These are phyloP conservation scores for Drosophila subquinaria DNA, from an alignment of 2,888 invertebrate genomes.

Conservation along the genomic window DNA sequence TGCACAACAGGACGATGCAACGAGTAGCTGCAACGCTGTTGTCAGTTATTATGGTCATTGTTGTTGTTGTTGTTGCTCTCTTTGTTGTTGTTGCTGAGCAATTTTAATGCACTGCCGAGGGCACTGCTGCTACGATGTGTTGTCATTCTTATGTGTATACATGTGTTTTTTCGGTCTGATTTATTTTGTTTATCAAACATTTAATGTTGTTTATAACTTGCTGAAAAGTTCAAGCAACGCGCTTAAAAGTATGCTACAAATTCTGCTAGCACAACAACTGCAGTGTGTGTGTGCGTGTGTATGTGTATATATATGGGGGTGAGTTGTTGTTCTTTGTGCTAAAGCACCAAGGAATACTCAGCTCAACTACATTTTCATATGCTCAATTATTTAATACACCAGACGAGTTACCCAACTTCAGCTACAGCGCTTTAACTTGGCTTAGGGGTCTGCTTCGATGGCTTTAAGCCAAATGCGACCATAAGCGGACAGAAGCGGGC, in stretches of 20 bases:
- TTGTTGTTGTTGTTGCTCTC: slow-evolving; percentile 26
- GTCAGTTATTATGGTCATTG: slow-evolving; percentile 29
- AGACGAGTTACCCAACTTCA: slow-evolving; percentile 37
- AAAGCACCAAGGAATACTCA: slow-evolving; percentile 61
- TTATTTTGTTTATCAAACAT: slow-evolving; percentile 77
- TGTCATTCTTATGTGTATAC: slow-evolving; percentile 24
- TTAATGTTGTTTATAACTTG: slow-evolving; percentile 73
- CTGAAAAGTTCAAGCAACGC: slow-evolving; percentile 63
- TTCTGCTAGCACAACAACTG: slow-evolving; percentile 24
- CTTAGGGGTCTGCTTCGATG: slow-evolving; percentile 33
- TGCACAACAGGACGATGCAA: slow-evolving; percentile 49
- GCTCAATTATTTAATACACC: slow-evolving; percentile 72
- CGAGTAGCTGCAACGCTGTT: slow-evolving; percentile 43
- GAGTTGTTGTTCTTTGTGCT: slow-evolving; percentile 7
- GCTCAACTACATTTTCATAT: slow-evolving; percentile 66
- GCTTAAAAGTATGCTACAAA: slow-evolving; percentile 61
- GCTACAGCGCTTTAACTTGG: slow-evolving; percentile 12
- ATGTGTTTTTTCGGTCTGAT: slow-evolving; percentile 47
- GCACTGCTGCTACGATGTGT: slow-evolving; percentile 5
- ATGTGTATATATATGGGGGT: slow-evolving; percentile 9
- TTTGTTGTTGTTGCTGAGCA: slow-evolving; percentile 24
- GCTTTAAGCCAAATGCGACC: slow-evolving; percentile 51
- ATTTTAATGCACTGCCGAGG: slow-evolving; percentile 64
- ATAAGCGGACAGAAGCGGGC: slow-evolving; percentile 8
- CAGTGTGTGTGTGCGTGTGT: background rate